Evolutionary conservation across 2,797 vertebrate species (phyloP), one percentile per base, ranked within the genome.

Genomic region (Bryconaethiops microstoma): DNA sequence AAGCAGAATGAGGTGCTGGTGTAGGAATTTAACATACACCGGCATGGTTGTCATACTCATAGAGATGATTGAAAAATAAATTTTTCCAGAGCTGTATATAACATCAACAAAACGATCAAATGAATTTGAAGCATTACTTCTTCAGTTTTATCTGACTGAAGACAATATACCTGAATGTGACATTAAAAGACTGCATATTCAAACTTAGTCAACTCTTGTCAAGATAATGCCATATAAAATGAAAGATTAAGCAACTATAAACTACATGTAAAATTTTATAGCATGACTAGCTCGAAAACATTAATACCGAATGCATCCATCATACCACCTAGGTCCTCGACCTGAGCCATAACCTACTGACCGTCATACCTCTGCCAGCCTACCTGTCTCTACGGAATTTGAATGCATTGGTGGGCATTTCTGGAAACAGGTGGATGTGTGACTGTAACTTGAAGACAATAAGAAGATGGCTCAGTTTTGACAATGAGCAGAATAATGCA

Each of bases 341-440:
- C 87, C 91, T 98, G 88, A 95, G 95, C 85, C 92, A 88, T 89
- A 97, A 97, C 76, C 83, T 88, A 68, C 78, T 99, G 88, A 92
- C 88, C 78, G 88, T 83, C 25, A 65, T 96, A 75, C 86, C 94
- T 42, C 90, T 94, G 2, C 65, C 92, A 74, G 88, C 88, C 67
- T 80, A 93, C 85, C 72, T 94, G 59, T 92, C 90, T 29, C 78
- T 95, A 40, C 90, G 90, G 63, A 88, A 90, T 77, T 89, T 96
- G 57, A 93, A 86, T 4, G 77, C 90, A 2, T 79, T 94, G 67
- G 90, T 94, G 16, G 82, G 84, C 76, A 84, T 96, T 74, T 84
- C 81, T 60, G 89, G 86, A 40, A 96, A 95, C 76, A 88, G 48
- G 45, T 95, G 95, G 96, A 88, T 57, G 39, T 96, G 96, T 91